Conservation (phyloP, 2,888 invertebrate species). For the Thymelicus sylvestris region DNA sequence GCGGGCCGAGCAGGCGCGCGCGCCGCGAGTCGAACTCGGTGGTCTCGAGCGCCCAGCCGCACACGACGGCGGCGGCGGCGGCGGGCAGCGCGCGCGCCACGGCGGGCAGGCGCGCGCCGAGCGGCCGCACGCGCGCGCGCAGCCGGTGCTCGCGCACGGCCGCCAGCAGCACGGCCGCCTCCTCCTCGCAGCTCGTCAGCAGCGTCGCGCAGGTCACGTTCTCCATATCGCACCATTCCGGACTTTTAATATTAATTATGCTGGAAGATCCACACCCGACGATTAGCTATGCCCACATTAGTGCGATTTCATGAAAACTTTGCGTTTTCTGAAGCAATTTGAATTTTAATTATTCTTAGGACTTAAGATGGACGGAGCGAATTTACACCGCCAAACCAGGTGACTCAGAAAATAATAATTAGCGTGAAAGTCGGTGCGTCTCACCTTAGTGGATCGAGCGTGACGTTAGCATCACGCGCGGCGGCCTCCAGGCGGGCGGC, state of each 20-base stretch:
- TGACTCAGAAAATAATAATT: no score
- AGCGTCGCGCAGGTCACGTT: constrained; percentile 55
- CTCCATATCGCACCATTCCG: constrained; percentile 75
- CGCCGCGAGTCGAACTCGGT: constrained; percentile 37
- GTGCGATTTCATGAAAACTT: no score
- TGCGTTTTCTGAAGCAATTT: no score
- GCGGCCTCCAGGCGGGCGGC: constrained; percentile 32
- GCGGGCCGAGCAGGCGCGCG: constrained; percentile 56
- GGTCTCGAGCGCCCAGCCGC: constrained; percentile 56
- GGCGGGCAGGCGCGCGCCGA: constrained; percentile 44
- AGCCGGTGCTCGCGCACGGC: constrained; percentile 50
- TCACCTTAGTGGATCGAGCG: constrained; percentile 17
- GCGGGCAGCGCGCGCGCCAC: constrained; percentile 32
- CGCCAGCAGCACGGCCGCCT: constrained; percentile 52
- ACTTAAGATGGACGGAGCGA: no score
- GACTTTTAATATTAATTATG: constrained; percentile 55
- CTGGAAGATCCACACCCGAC: constrained; percentile 1
- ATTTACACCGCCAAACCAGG: no score
- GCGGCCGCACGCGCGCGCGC: constrained; percentile 47
- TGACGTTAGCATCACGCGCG: background rate
- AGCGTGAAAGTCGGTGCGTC: no score
- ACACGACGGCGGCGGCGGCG: constrained; percentile 46
- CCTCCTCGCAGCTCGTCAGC: constrained; percentile 55
- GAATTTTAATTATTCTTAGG: no score
- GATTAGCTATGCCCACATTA: no score